Conservation (phyloP, 2,888 invertebrate genomes). For the Baccha elongata region DNA sequence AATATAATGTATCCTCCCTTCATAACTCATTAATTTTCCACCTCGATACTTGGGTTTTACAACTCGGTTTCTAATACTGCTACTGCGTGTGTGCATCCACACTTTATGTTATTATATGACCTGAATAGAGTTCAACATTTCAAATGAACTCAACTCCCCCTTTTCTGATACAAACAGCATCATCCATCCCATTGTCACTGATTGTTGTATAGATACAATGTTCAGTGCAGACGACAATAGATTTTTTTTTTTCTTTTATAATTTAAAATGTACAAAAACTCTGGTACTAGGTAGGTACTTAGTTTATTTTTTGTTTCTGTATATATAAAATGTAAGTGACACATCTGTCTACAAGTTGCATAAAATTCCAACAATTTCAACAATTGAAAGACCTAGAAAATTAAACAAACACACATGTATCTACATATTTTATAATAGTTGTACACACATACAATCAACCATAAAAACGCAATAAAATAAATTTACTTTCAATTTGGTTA, state of each 20-base stretch:
- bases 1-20: slow-evolving; percentile 26
- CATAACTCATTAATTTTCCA: slow-evolving; percentile 63
- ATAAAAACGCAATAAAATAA: slow-evolving; percentile 59
- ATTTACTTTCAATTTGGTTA: slow-evolving; percentile 81
- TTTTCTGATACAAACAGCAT: slow-evolving; percentile 24
- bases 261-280: slow-evolving; percentile 31
- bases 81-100: slow-evolving; percentile 44
- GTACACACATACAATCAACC: slow-evolving; percentile 13
- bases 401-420: slow-evolving; percentile 25
- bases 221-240: slow-evolving; percentile 39
- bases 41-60: slow-evolving; percentile 50
- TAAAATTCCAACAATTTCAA: slow-evolving; percentile 73
- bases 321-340: slow-evolving; percentile 57
- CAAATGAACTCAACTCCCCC: slow-evolving; percentile 54
- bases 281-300: slow-evolving; percentile 1
- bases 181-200: slow-evolving; percentile 1
- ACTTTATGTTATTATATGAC: slow-evolving; percentile 81
- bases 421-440: slow-evolving; percentile 4
- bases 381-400: slow-evolving; percentile 74
- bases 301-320: background rate
- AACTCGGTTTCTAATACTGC: slow-evolving; percentile 32
- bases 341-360: slow-evolving; percentile 71
- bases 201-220: background rate
- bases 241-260: slow-evolving; percentile 23
- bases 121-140: slow-evolving; percentile 82